phyloP scores from a whole-genome alignment of 1,140 invertebrate genomes.

The Drosophila sechellia region DNA sequence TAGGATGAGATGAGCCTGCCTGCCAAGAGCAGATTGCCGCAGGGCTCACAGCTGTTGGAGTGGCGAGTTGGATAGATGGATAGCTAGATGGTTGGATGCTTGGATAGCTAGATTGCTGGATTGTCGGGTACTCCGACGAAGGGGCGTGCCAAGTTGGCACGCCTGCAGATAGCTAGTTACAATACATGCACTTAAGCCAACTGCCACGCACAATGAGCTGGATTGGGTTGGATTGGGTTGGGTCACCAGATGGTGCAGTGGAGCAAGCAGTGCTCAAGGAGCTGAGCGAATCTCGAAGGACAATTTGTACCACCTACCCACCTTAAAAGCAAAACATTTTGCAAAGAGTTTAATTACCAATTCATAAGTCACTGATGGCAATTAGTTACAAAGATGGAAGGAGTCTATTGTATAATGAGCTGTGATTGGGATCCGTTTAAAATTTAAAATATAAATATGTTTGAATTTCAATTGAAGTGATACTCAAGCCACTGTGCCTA shows the following conservation, averaged over 20 bases:
- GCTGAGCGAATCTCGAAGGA: neutral
- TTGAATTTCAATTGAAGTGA: too few species aligned
- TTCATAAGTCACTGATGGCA: neutral
- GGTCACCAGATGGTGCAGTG: constrained; percentile 15
- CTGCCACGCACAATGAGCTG: constrained; percentile 51
- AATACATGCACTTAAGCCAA: constrained; percentile 62
- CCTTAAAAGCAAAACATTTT: neutral
- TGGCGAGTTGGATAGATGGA: constrained; percentile 36
- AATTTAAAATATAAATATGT: neutral
- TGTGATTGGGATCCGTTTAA: neutral
- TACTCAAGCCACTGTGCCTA: constrained; percentile 11
- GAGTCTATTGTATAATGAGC: too few species aligned
- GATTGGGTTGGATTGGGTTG: constrained; percentile 29
- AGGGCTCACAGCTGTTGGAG: constrained; percentile 55
- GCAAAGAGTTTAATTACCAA: neutral
- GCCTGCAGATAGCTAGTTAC: constrained; percentile 72
- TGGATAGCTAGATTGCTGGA: constrained; percentile 1
- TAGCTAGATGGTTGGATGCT: constrained; percentile 5
- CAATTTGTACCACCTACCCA: neutral
- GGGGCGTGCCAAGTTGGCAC: constrained; percentile 55
- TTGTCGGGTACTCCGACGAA: constrained; percentile 30
- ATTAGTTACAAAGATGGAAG: neutral
- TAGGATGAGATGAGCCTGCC: constrained; percentile 16
- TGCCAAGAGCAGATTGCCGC: constrained; percentile 41
- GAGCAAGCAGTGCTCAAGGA: neutral